phyloP scores from a whole-genome alignment of 2,888 invertebrate genomes.

The Macaria liturata region DNA sequence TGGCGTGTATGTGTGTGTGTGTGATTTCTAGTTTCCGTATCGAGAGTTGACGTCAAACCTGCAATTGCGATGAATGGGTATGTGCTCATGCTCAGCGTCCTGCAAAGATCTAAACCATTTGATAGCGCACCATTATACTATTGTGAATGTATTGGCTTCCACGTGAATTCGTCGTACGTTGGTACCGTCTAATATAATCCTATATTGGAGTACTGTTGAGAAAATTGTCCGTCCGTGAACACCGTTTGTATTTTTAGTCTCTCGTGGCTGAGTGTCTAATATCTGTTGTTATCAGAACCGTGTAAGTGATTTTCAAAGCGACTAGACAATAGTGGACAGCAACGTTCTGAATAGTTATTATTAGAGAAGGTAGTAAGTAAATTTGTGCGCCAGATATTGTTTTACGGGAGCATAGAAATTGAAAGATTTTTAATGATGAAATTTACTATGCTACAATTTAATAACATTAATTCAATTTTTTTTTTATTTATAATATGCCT shows the following conservation, averaged over 20 bases:
- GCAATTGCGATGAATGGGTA: slow-evolving; percentile 32
- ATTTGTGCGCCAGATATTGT: too few species aligned
- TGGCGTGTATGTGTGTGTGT: slow-evolving; percentile 10
- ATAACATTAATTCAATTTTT: neutral
- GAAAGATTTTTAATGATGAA: too few species aligned
- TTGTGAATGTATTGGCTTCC: slow-evolving; percentile 26
- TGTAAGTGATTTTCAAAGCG: slow-evolving; percentile 26
- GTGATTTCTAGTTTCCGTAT: slow-evolving; percentile 25
- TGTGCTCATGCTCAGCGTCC: slow-evolving; percentile 34
- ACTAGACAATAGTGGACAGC: slow-evolving; percentile 7
- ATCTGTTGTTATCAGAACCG: slow-evolving; percentile 32
- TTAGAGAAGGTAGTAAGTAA: neutral
- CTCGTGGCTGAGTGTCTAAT: slow-evolving; percentile 17
- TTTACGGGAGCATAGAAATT: too few species aligned
- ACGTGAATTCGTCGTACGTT: slow-evolving; percentile 1
- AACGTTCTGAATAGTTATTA: slow-evolving; percentile 5
- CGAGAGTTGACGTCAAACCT: slow-evolving; percentile 27
- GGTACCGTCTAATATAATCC: neutral
- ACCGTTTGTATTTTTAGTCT: slow-evolving; percentile 25
- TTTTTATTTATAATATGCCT: neutral
- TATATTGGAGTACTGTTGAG: slow-evolving; percentile 27
- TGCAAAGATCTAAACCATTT: slow-evolving; percentile 34
- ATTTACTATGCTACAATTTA: too few species aligned
- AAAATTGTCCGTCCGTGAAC: slow-evolving; percentile 34
- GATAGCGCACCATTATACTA: slow-evolving; percentile 31